phyloP scores from a whole-genome alignment of 1,140 invertebrate genomes.

The Drosophila mauritiana region DNA sequence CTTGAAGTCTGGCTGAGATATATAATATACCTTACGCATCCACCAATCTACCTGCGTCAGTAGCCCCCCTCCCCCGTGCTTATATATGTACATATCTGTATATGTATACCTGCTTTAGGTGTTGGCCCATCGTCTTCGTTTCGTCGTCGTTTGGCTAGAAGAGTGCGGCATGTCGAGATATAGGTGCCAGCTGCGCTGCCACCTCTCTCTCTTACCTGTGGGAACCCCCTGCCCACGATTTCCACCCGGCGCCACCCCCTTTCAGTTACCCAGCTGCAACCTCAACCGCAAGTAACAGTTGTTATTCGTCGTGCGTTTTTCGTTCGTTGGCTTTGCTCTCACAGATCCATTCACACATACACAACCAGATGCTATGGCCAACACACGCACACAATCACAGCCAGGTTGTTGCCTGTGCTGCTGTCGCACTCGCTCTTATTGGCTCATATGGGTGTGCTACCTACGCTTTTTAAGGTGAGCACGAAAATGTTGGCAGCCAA shows the following conservation, averaged over 20 bases:
- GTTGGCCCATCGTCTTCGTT: conserved; percentile 68
- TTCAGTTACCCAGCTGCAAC: conserved; percentile 22
- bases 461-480: conserved; percentile 74
- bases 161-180: conserved; percentile 46
- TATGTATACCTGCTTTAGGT: conserved; percentile 76
- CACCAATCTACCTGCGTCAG: conserved; percentile 84
- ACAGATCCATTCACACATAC: conserved; percentile 31
- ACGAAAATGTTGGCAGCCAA: conserved; percentile 84
- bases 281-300: conserved; percentile 77
- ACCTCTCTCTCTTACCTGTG: conserved; percentile 35
- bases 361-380: neutral
- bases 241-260: neutral
- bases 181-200: conserved; percentile 58
- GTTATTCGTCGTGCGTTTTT: conserved; percentile 79
- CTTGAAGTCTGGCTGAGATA: conserved; percentile 63
- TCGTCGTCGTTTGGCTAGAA: conserved; percentile 47
- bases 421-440: conserved; percentile 61
- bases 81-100: conserved; percentile 42
- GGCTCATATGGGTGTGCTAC: conserved; percentile 50
- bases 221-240: neutral
- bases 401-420: conserved; percentile 72
- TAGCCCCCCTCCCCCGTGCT: conserved; percentile 21
- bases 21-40: conserved; percentile 83
- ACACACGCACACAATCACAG: conserved; percentile 37
- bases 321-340: conserved; percentile 75